Evolutionary conservation across 92 coral and sea anemone species (phyloP), one percentile per base, ranked within the genome.

Genomic region (Porites rus): DNA sequence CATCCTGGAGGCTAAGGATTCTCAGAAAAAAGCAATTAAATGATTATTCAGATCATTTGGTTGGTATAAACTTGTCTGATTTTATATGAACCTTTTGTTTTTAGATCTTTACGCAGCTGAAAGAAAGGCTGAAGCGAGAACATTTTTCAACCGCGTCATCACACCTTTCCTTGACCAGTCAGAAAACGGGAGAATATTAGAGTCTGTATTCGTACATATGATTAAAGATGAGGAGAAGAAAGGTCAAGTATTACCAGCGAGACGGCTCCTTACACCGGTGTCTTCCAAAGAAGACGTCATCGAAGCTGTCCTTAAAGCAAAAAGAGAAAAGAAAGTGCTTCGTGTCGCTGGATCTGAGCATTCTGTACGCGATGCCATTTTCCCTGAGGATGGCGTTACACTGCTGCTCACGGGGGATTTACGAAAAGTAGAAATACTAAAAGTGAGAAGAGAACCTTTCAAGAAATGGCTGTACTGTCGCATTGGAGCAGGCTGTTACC

Each of bases 271-370:
- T 22, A 78, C 14, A 63, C 66, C 76, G 14, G 89, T 88, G 18
- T 74, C 77, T 16, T 64, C 77, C 67, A 78, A 69, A 14, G 65
- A 77, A 58, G 86, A 89, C 8, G 88, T 92, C 9, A 77, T 21
- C 2, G 28, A 79, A 21, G 92, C 90, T 14, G 56, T 92, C 4
- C 21, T 58, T 6, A 86, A 67, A 3, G 95, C 95, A 51, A 89
- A 81, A 65, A 51, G 24, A 4, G 81, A 74, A 8, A 75, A 82
- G 20, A 86, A 81, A 54, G 69, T 81, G 14, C 83, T 92, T 18
- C 95, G 95, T 12, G 93, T 78, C 28, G 90, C 60, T 68, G 95
- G 95, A 3, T 92, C 95, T 17, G 68, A 51, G 12, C 95, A 92
- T 28, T 92, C 95, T 8, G 65, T 82, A 14, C 22, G 20, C 3